Conservation (phyloP, 2,888 invertebrate species). For the Hanleya hanleyi region DNA sequence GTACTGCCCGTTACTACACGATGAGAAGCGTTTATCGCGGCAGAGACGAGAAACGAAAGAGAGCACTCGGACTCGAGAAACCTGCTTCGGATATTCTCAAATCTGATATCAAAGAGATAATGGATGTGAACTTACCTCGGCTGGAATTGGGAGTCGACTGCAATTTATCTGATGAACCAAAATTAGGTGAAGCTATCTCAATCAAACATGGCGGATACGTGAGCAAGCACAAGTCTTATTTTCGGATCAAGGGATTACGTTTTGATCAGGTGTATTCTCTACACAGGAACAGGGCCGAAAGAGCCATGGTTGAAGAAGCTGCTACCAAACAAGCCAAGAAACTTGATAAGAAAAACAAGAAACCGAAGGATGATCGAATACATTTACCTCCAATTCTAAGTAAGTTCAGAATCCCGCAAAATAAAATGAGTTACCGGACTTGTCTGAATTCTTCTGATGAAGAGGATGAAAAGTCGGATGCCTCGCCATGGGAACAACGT, state of each 20-base stretch:
- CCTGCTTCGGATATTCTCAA: not conserved
- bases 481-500: not conserved
- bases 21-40: conserved; percentile 28
- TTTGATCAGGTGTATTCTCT: conserved; percentile 28
- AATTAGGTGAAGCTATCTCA: not conserved
- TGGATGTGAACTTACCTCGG: conserved; percentile 23
- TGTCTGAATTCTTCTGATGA: not conserved
- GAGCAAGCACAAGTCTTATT: conserved; percentile 27
- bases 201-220: not conserved
- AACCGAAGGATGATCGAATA: not conserved
- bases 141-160: not conserved
- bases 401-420: not conserved
- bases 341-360: not conserved
- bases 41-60: conserved; percentile 14
- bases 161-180: not conserved
- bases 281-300: conserved; percentile 22
- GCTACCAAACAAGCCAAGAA: not conserved
- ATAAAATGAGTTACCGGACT: not conserved
- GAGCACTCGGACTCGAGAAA: conserved; percentile 3
- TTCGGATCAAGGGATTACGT: conserved; percentile 27
- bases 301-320: not conserved
- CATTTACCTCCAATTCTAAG: not conserved
- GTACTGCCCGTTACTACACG: conserved; percentile 25
- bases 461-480: not conserved
- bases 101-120: conserved; percentile 13